Percentiles rank a stretch among this genome's conserved stretches.
phyloP scores from a whole-genome alignment of 2,797 vertebrate species.

The Percopsis omiscomaycus region DNA sequence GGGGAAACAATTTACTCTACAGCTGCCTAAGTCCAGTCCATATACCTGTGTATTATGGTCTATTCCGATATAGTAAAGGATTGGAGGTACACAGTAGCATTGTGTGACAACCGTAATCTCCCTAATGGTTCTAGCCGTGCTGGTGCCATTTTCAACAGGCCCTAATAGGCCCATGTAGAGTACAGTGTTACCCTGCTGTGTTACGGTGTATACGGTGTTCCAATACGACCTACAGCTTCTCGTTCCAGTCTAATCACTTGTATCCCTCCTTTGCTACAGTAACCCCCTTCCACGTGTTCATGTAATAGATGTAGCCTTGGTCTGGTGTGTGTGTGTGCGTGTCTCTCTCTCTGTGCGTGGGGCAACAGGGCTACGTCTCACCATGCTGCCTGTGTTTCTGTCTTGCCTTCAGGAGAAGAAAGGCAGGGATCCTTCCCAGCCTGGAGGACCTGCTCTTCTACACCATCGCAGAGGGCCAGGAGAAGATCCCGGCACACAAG shows the following conservation, averaged over 20 bases:
- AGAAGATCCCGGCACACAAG: slow-evolving; percentile 97
- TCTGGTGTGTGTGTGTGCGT: neutral
- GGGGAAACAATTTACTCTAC: slow-evolving; percentile 18
- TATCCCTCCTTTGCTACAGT: slow-evolving; percentile 32
- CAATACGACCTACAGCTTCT: slow-evolving; percentile 48
- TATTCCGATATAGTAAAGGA: slow-evolving; percentile 11
- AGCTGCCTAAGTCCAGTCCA: slow-evolving; percentile 21
- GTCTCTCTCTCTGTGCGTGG: neutral
- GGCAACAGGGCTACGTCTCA: neutral
- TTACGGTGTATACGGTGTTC: slow-evolving; percentile 21
- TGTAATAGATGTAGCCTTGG: slow-evolving; percentile 18
- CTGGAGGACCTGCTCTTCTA: slow-evolving; percentile 98
- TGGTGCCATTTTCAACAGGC: slow-evolving; percentile 13
- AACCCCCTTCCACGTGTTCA: slow-evolving; percentile 3
- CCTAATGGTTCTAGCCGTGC: too few relatives aligned
- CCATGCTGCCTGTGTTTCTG: slow-evolving; percentile 4
- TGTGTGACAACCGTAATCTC: too few relatives aligned
- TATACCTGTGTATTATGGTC: slow-evolving; percentile 2
- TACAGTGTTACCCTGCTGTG: slow-evolving; percentile 17
- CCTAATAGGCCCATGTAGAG: slow-evolving; percentile 24
- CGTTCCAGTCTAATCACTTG: slow-evolving; percentile 40
- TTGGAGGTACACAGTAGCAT: neutral
- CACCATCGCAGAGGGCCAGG: slow-evolving; percentile 97
- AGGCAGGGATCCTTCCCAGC: slow-evolving; percentile 92
- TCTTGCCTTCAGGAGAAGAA: slow-evolving; percentile 83